Evolutionary conservation across 2,888 invertebrate species (phyloP).

Genomic region (Sinopyrophorus schimmeli): DNA sequence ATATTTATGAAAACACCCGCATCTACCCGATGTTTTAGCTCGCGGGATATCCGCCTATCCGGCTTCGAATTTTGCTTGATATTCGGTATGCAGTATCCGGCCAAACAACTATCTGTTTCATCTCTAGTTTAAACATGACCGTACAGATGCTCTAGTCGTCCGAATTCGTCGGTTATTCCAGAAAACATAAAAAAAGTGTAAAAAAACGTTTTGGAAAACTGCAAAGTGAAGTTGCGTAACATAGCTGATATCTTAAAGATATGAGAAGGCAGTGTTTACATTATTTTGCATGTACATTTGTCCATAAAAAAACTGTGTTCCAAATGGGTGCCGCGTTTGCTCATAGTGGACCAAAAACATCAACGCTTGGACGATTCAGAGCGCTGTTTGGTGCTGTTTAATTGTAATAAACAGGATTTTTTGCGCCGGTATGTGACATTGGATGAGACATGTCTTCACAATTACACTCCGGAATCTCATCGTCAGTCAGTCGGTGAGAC

Average conservation of each 20-base stretch:
- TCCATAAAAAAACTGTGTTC: slow-evolving; percentile 17
- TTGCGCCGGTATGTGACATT: no score
- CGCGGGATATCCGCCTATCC: no score
- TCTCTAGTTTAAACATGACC: not conserved
- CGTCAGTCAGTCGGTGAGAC: no score
- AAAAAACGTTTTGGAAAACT: not conserved
- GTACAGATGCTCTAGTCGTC: not conserved
- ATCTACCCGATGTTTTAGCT: no score
- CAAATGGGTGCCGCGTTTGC: slow-evolving; percentile 13
- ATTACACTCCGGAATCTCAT: no score
- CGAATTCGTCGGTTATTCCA: not conserved
- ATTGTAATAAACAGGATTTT: no score
- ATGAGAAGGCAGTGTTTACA: slow-evolving; percentile 1
- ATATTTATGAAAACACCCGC: no score
- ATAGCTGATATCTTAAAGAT: not conserved
- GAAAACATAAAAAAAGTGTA: not conserved
- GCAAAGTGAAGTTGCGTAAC: not conserved
- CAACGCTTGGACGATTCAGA: slow-evolving; percentile 2
- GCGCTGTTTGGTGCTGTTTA: no score
- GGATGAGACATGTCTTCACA: no score
- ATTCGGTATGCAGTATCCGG: no score
- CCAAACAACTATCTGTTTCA: no score
- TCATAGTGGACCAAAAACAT: slow-evolving; percentile 14
- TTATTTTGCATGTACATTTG: slow-evolving; percentile 10
- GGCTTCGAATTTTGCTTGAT: no score